Evolutionary conservation across 2,888 invertebrate genomes (phyloP).

Genomic region (Tipula lateralis): DNA sequence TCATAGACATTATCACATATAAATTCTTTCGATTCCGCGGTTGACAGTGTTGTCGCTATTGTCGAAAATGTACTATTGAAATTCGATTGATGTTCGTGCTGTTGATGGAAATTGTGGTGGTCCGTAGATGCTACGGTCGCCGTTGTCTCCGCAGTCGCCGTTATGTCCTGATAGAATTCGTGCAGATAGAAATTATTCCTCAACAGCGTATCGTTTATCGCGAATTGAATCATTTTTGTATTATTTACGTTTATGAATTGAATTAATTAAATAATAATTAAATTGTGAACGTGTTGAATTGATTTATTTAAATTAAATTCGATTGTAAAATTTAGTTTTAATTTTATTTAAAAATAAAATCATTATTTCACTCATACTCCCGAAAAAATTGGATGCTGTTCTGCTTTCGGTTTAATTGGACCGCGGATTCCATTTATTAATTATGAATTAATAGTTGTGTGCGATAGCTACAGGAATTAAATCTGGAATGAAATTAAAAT

Average conservation of each 20-base stretch:
- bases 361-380: not conserved
- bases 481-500: not conserved
- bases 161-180: not conserved
- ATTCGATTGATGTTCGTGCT: not conserved
- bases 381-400: not conserved
- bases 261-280: not conserved
- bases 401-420: not conserved
- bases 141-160: not conserved
- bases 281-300: not conserved
- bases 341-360: not conserved
- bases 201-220: not conserved
- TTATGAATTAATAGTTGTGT: not conserved
- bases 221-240: not conserved
- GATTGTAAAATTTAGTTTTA: not conserved
- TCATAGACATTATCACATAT: constrained; percentile 38
- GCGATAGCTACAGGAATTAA: not conserved
- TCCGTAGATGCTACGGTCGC: too few relatives aligned
- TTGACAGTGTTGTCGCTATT: not conserved
- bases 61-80: not conserved
- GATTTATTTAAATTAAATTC: not conserved
- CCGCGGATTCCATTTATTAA: not conserved
- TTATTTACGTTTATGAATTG: not conserved
- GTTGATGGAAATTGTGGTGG: not conserved
- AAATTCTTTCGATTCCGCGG: not conserved
- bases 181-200: not conserved